A percentile compares a stretch with the other conserved stretches of the same genome.
Evolutionary conservation across 2,888 invertebrate genomes (phyloP).

Genomic region (Dorcus parallelipipedus): DNA sequence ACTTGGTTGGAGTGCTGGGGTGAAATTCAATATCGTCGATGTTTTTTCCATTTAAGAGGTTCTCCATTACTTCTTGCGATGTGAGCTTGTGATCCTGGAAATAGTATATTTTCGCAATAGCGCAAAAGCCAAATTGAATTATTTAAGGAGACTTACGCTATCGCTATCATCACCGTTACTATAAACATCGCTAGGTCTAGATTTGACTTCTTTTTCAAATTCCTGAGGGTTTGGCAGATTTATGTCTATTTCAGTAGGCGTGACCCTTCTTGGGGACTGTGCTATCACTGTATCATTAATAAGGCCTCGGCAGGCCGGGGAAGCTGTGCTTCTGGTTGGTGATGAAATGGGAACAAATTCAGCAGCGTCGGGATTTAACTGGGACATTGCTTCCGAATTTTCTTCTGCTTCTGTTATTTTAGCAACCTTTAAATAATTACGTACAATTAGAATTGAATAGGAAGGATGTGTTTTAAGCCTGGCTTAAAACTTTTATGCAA

Average conservation of each 20-base stretch:
- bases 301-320: conserved; percentile 43
- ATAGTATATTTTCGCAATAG: background rate
- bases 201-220: conserved; percentile 62
- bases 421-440: conserved; percentile 32
- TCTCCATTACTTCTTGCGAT: conserved; percentile 45
- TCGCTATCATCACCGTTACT: conserved; percentile 54
- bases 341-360: conserved; percentile 71
- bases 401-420: conserved; percentile 25
- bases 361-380: conserved; percentile 81
- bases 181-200: conserved; percentile 61
- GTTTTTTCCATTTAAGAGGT: conserved; percentile 47
- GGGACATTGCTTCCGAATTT: conserved; percentile 62
- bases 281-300: conserved; percentile 53
- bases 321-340: conserved; percentile 54
- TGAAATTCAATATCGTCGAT: conserved; percentile 47
- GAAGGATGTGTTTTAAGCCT: too few relatives aligned
- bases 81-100: conserved; percentile 35
- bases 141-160: conserved; percentile 43
- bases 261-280: conserved; percentile 70
- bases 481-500: too few relatives aligned
- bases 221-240: conserved; percentile 58
- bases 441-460: background rate
- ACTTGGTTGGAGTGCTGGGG: conserved; percentile 31
- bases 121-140: conserved; percentile 1
- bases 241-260: conserved; percentile 62